These are phyloP conservation scores for Lamproptera curius DNA, from an alignment of 2,888 invertebrate species.

Conservation along the genomic window DNA sequence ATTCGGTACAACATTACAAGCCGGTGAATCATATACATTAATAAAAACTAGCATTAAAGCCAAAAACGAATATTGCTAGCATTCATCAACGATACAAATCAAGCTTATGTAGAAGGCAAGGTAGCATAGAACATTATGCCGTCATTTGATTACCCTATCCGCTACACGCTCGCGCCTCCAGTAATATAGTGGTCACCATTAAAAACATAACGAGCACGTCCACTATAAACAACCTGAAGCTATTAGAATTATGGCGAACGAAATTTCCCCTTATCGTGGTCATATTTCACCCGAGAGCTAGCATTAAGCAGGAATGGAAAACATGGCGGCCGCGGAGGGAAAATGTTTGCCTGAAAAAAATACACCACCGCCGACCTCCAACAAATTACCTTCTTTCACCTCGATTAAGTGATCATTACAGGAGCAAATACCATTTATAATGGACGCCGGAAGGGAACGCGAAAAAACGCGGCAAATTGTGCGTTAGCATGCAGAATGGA, in stretches of 20 bases:
- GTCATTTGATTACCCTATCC: slow-evolving; percentile 25
- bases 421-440: slow-evolving; percentile 59
- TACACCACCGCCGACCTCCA: slow-evolving; percentile 29
- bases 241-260: slow-evolving; percentile 69
- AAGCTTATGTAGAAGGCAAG: neutral
- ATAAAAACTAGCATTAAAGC: too few relatives aligned
- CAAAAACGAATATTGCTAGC: too few relatives aligned
- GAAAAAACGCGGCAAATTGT: slow-evolving; percentile 61
- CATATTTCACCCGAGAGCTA: slow-evolving; percentile 64
- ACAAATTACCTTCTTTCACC: slow-evolving; percentile 59
- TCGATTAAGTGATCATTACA: slow-evolving; percentile 67
- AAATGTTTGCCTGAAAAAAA: slow-evolving; percentile 32
- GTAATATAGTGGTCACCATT: slow-evolving; percentile 74
- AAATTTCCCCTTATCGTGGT: slow-evolving; percentile 69
- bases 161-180: slow-evolving; percentile 52
- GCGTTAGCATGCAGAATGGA: slow-evolving; percentile 40
- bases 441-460: slow-evolving; percentile 36
- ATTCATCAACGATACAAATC: slow-evolving; percentile 3
- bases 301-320: slow-evolving; percentile 57
- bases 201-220: slow-evolving; percentile 63
- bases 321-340: slow-evolving; percentile 36
- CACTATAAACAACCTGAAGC: slow-evolving; percentile 63
- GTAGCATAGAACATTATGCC: slow-evolving; percentile 1
- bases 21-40: too few relatives aligned
- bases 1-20: too few relatives aligned